Percentiles rank a stretch among this genome's conserved stretches.
These are phyloP conservation scores for Chironomus tepperi DNA, from an alignment of 1,140 invertebrate genomes.

Conservation along the genomic window DNA sequence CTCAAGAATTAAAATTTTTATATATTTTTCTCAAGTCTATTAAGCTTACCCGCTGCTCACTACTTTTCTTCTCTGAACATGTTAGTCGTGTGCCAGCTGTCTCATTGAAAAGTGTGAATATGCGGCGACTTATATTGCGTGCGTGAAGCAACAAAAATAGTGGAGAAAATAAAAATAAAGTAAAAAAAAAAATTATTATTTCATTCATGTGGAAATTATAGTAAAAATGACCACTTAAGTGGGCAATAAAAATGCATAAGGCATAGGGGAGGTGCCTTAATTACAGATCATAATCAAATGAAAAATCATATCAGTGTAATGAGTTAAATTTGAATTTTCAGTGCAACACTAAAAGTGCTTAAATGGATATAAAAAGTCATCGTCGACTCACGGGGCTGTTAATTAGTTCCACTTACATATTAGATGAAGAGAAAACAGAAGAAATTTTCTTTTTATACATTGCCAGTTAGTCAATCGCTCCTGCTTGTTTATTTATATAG, in stretches of 20 bases:
- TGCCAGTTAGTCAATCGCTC: too few relatives aligned
- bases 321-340: too few relatives aligned
- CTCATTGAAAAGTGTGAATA: background rate
- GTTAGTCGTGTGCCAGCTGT: slow-evolving; percentile 23
- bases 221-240: background rate
- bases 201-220: background rate
- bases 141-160: background rate
- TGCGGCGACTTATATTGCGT: background rate
- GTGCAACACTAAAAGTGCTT: too few relatives aligned
- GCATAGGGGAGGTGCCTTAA: background rate
- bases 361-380: too few relatives aligned
- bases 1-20: background rate
- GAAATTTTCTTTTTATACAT: too few relatives aligned
- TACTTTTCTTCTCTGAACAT: background rate
- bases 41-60: slow-evolving; percentile 3
- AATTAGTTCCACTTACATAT: too few relatives aligned
- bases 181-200: background rate
- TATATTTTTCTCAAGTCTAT: background rate
- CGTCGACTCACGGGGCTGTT: too few relatives aligned
- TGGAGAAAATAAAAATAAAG: background rate
- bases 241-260: background rate
- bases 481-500: too few relatives aligned
- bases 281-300: background rate
- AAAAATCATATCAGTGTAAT: background rate
- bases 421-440: too few relatives aligned